These are phyloP conservation scores for Cryptus armator DNA, from an alignment of 2,888 invertebrate species.

Conservation along the genomic window DNA sequence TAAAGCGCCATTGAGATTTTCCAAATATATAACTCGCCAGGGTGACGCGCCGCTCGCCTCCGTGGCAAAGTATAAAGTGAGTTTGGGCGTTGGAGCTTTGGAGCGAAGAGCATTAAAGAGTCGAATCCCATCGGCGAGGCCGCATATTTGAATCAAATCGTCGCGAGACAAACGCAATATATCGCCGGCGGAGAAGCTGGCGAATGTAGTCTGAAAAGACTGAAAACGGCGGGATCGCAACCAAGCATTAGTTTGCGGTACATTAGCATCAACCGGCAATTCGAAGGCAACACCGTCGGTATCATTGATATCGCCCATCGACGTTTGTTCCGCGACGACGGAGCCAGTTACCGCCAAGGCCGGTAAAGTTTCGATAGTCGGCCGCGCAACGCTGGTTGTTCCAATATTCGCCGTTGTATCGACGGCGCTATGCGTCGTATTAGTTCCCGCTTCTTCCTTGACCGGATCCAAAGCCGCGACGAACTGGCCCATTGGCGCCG, in stretches of 20 bases:
- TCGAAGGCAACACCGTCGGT: slow-evolving; percentile 29
- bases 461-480: slow-evolving; percentile 73
- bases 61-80: slow-evolving; percentile 93
- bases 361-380: not conserved
- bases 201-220: slow-evolving; percentile 91
- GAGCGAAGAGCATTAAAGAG: slow-evolving; percentile 95
- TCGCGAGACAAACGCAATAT: slow-evolving; percentile 95
- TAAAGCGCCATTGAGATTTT: slow-evolving; percentile 77
- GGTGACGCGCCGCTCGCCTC: slow-evolving; percentile 87
- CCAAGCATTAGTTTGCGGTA: slow-evolving; percentile 93
- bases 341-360: not conserved
- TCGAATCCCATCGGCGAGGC: slow-evolving; percentile 96
- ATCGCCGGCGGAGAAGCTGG: slow-evolving; percentile 95
- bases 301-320: slow-evolving; percentile 18
- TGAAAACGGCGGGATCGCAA: slow-evolving; percentile 92
- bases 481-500: slow-evolving; percentile 75
- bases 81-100: slow-evolving; percentile 91
- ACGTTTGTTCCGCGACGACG: not conserved
- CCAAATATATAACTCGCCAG: slow-evolving; percentile 94
- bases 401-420: slow-evolving; percentile 28
- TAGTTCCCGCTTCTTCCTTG: slow-evolving; percentile 73
- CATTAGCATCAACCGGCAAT: slow-evolving; percentile 89
- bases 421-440: slow-evolving; percentile 66
- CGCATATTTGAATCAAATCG: slow-evolving; percentile 97
- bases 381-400: not conserved